phyloP scores from a whole-genome alignment of 2,113 vertebrate genomes.

The Hirundichthys speculiger region DNA sequence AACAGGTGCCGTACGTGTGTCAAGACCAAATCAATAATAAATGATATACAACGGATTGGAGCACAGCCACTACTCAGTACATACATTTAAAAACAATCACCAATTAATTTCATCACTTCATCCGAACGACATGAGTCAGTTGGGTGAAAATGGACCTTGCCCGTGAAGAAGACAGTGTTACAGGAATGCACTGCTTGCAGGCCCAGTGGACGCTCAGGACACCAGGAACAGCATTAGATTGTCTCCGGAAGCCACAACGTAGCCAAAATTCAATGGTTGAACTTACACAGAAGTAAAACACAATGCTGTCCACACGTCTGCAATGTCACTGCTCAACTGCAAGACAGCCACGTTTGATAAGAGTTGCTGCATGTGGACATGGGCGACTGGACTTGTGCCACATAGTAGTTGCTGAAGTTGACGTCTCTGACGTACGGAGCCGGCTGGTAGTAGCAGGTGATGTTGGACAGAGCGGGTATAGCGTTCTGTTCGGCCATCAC shows the following conservation, averaged over 20 bases:
- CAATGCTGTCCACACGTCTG: not conserved
- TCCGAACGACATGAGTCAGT: too few relatives aligned
- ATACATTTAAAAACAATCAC: too few relatives aligned
- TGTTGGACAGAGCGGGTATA: constrained; percentile 85
- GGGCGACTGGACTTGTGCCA: constrained; percentile 89
- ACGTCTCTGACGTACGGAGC: constrained; percentile 85
- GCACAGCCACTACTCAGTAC: too few relatives aligned
- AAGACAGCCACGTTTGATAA: constrained; percentile 94
- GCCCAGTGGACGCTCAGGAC: too few relatives aligned
- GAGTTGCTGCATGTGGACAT: constrained; percentile 86
- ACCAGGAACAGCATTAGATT: not conserved
- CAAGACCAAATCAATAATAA: too few relatives aligned
- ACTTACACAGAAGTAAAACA: not conserved
- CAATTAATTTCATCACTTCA: too few relatives aligned
- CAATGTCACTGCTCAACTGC: constrained; percentile 83
- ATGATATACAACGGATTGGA: too few relatives aligned
- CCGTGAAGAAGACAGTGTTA: too few relatives aligned
- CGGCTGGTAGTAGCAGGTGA: constrained; percentile 93
- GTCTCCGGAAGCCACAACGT: not conserved
- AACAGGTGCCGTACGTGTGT: too few relatives aligned
- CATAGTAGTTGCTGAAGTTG: constrained; percentile 90
- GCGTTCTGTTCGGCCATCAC: constrained; percentile 91
- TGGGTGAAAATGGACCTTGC: too few relatives aligned
- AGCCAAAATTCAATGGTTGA: not conserved
- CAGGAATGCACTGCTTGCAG: too few relatives aligned